phyloP scores from a whole-genome alignment of 2,797 vertebrate genomes.

The Sebastes umbrosus region DNA sequence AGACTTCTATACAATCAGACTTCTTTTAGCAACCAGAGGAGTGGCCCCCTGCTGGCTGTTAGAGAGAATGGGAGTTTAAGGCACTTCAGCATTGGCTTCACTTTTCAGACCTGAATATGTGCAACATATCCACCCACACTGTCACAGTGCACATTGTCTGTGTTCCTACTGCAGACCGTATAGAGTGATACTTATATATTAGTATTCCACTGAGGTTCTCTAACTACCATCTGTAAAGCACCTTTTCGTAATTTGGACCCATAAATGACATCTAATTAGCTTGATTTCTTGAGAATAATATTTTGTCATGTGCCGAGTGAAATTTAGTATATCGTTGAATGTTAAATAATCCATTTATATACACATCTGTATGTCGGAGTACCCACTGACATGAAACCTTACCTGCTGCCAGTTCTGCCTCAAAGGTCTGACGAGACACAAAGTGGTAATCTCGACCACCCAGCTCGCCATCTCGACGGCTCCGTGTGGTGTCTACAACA shows the following conservation, averaged over 20 bases:
- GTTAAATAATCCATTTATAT: background rate
- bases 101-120: no score
- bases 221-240: background rate
- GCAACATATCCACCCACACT: background rate
- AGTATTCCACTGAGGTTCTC: background rate
- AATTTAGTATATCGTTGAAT: background rate
- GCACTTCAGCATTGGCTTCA: no score
- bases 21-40: no score
- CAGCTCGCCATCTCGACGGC: constrained; percentile 89
- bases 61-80: fast-evolving
- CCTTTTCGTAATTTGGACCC: no score
- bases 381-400: background rate
- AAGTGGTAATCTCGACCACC: constrained; percentile 96
- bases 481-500: constrained; percentile 90
- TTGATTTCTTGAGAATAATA: background rate
- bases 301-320: background rate
- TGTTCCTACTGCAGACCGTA: background rate
- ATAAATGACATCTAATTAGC: background rate
- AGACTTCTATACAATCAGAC: no score
- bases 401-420: constrained; percentile 87
- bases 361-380: background rate
- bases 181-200: background rate
- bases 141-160: background rate
- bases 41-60: no score
- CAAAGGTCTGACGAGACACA: constrained; percentile 92